These are phyloP conservation scores for Lepidocyrtinus sp. DNA, from an alignment of 2,888 invertebrate species.

Conservation along the genomic window DNA sequence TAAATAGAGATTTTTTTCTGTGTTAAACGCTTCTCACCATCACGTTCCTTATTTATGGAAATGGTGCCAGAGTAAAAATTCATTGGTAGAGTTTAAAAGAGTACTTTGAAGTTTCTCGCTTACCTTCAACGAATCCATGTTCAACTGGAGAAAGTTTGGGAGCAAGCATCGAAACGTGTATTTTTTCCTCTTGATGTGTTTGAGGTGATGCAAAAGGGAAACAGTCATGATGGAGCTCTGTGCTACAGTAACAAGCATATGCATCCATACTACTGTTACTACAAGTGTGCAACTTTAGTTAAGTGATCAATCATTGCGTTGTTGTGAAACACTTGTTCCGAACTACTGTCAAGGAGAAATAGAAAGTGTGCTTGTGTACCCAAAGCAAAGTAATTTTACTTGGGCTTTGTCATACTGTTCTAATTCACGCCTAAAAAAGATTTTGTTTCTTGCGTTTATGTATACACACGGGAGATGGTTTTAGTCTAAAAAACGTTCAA, in stretches of 20 bases:
- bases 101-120: neutral
- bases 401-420: no score
- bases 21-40: conserved; percentile 12
- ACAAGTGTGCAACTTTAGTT: conserved; percentile 17
- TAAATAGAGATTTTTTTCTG: conserved; percentile 51
- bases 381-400: no score
- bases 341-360: neutral
- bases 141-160: neutral
- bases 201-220: no score
- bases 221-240: no score
- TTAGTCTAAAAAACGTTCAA: no score
- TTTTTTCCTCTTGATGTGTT: no score
- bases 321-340: conserved; percentile 36
- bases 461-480: no score
- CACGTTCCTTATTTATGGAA: conserved; percentile 42
- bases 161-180: neutral
- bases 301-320: conserved; percentile 52
- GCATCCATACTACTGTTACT: neutral
- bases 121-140: neutral
- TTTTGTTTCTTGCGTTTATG: no score
- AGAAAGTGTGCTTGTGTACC: neutral
- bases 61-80: conserved; percentile 31
- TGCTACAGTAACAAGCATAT: no score
- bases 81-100: no score
- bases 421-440: no score